These are phyloP conservation scores for Diabrotica undecimpunctata DNA, from an alignment of 1,140 invertebrate species.

Conservation along the genomic window DNA sequence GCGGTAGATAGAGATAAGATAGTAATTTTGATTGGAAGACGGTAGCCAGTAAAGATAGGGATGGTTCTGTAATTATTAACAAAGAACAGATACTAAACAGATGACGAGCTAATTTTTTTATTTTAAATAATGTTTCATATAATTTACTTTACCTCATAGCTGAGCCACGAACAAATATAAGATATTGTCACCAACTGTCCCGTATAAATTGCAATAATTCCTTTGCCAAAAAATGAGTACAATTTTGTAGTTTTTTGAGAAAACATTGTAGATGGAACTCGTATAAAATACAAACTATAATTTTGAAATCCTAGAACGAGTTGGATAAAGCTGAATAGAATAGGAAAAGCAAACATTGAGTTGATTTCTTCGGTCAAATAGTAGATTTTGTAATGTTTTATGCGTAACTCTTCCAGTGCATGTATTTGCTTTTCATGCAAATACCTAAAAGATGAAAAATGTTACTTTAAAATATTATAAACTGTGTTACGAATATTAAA, in stretches of 20 bases:
- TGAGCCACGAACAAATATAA: not conserved
- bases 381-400: not conserved
- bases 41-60: no score
- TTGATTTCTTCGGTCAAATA: not conserved
- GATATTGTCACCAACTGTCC: not conserved
- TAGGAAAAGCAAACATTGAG: not conserved
- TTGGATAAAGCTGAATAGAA: not conserved
- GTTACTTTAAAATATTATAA: not conserved
- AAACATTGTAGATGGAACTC: not conserved
- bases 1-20: no score
- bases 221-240: not conserved
- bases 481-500: no score
- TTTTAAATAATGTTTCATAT: no score
- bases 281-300: not conserved
- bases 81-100: no score
- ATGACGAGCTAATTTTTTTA: no score
- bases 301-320: not conserved
- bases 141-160: not conserved
- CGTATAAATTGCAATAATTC: not conserved
- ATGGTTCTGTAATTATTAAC: no score
- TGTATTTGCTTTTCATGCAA: not conserved
- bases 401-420: not conserved
- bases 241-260: not conserved
- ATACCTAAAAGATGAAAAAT: not conserved
- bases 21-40: no score